Evolutionary conservation across 2,888 invertebrate species (phyloP).

Genomic region (Cremastinae sp.): DNA sequence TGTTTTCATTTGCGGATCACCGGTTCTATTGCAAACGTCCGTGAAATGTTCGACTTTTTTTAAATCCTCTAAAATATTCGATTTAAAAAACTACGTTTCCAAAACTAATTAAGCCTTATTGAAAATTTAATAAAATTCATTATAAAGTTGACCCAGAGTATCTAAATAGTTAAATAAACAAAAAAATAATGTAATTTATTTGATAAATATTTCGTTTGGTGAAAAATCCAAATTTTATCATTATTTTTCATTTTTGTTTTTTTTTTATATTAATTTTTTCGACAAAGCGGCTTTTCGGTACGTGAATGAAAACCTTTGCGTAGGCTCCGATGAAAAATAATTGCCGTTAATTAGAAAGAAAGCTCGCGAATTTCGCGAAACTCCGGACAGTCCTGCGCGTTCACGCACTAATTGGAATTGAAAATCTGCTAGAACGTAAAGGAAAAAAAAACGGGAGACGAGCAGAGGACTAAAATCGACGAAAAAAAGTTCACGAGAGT

Average conservation of each 20-base stretch:
- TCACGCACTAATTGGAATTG: slow-evolving; percentile 42
- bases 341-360: not conserved
- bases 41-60: no score
- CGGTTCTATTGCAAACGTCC: not conserved
- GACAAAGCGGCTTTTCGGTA: not conserved
- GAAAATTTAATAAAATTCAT: no score
- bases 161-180: no score
- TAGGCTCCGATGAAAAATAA: not conserved
- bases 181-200: no score
- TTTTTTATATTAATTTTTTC: not conserved
- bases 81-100: no score
- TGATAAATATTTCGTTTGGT: no score
- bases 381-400: slow-evolving; percentile 10
- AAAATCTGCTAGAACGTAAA: slow-evolving; percentile 19
- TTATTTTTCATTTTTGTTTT: not conserved
- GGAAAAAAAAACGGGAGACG: not conserved
- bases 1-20: slow-evolving; percentile 22
- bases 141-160: no score
- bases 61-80: no score
- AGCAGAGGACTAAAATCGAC: not conserved
- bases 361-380: not conserved
- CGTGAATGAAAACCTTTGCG: not conserved
- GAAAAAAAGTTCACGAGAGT: not conserved
- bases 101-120: no score
- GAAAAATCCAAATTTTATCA: no score